These are phyloP conservation scores for Rhyacophila brunnea DNA, from an alignment of 1,140 invertebrate species.

Conservation along the genomic window DNA sequence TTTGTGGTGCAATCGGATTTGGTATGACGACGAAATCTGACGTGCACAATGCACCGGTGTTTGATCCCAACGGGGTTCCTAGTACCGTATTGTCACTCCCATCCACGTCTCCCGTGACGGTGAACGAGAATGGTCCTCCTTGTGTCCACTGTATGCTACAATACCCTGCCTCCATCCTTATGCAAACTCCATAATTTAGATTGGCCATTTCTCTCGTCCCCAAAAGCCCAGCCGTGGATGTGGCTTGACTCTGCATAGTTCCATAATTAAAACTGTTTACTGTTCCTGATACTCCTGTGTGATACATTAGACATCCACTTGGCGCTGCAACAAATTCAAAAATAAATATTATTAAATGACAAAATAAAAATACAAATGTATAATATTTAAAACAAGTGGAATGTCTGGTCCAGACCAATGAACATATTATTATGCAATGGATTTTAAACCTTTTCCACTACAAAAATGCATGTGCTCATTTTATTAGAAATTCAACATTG, in stretches of 20 bases:
- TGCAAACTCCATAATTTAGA: conserved; percentile 74
- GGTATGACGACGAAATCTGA: conserved; percentile 76
- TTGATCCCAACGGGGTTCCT: conserved; percentile 51
- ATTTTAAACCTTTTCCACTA: no score
- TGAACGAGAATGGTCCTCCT: conserved; percentile 62
- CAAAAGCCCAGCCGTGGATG: conserved; percentile 38
- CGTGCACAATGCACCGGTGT: conserved; percentile 58
- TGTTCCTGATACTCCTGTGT: conserved; percentile 60
- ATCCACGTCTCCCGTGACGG: conserved; percentile 65
- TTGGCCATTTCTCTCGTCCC: conserved; percentile 73
- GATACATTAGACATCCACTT: conserved; percentile 78
- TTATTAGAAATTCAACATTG: no score
- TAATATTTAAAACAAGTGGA: no score
- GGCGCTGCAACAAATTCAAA: conserved; percentile 64
- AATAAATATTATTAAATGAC: no score
- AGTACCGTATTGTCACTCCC: conserved; percentile 56
- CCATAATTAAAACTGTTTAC: conserved; percentile 78
- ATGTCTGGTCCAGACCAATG: no score
- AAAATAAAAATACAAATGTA: no score
- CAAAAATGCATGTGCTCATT: no score
- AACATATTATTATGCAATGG: no score
- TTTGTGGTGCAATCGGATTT: conserved; percentile 50
- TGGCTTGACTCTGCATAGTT: conserved; percentile 54
- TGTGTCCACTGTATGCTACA: conserved; percentile 65
- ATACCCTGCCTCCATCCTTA: conserved; percentile 64